Percentiles rank a stretch among this genome's conserved stretches.
Evolutionary conservation across 2,888 invertebrate species (phyloP).

Genomic region (Listrodromus nycthemerus): DNA sequence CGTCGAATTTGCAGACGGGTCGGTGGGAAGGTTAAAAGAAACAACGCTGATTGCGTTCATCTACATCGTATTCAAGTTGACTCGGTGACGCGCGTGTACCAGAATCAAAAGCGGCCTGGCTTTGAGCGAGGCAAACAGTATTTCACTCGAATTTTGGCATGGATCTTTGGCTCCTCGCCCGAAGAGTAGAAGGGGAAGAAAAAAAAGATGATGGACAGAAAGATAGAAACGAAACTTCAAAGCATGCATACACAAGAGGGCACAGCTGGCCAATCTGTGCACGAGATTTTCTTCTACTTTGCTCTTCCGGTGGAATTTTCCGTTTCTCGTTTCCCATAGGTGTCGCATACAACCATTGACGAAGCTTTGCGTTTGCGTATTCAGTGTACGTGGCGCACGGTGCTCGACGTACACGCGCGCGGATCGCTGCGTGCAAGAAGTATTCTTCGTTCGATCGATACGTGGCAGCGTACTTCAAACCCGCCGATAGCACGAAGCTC

Average conservation of each 20-base stretch:
- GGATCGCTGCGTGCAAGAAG: slow-evolving; percentile 11
- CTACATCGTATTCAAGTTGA: slow-evolving; percentile 39
- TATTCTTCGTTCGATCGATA: slow-evolving; percentile 42
- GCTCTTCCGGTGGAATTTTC: slow-evolving; percentile 8
- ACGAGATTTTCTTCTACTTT: slow-evolving; percentile 1
- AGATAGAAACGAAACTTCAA: slow-evolving; percentile 32
- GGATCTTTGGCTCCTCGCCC: slow-evolving; percentile 63
- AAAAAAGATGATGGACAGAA: background rate
- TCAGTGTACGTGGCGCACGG: background rate
- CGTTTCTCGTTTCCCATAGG: background rate
- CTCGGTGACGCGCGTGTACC: slow-evolving; percentile 24
- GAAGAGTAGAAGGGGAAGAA: slow-evolving; percentile 29
- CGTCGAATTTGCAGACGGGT: background rate
- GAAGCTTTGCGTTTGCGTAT: background rate
- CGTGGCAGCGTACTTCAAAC: slow-evolving; percentile 21
- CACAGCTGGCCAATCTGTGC: background rate
- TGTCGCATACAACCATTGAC: background rate
- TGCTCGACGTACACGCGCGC: background rate
- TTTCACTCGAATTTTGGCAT: slow-evolving; percentile 61
- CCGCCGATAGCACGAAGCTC: background rate
- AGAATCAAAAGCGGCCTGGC: background rate
- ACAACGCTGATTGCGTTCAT: slow-evolving; percentile 6
- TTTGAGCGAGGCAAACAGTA: slow-evolving; percentile 12
- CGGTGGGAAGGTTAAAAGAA: slow-evolving; percentile 24
- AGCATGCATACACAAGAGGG: background rate